phyloP scores from a whole-genome alignment of 2,113 vertebrate species.

The Scophthalmus maximus region DNA sequence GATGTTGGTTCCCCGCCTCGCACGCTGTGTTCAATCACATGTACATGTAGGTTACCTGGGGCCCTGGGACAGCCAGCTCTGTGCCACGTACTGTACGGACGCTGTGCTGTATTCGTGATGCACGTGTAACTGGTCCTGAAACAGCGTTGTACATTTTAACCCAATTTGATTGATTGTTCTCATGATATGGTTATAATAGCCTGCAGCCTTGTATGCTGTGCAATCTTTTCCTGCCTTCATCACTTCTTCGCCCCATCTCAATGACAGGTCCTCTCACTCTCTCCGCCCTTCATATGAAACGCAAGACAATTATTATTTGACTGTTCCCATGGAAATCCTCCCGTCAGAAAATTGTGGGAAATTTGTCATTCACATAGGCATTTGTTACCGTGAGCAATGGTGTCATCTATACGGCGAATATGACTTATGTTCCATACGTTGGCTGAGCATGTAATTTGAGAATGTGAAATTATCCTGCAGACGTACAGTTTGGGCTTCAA shows the following conservation, averaged over 20 bases:
- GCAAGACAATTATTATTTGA: conserved; percentile 31
- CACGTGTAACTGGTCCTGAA: conserved; percentile 57
- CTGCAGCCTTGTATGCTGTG: conserved; percentile 32
- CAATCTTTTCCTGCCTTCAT: conserved; percentile 47
- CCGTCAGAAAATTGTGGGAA: conserved; percentile 34
- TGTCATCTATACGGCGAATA: conserved; percentile 2
- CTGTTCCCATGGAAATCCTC: conserved; percentile 43
- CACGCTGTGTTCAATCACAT: conserved; percentile 17
- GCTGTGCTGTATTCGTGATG: conserved; percentile 31
- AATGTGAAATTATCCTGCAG: conserved; percentile 23
- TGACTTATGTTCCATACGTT: conserved; percentile 24
- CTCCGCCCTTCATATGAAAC: conserved; percentile 36
- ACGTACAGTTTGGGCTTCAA: conserved; percentile 4
- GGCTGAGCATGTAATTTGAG: conserved; percentile 11
- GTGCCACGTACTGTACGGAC: conserved; percentile 21
- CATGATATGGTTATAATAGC: conserved; percentile 70
- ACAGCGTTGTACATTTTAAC: conserved; percentile 62
- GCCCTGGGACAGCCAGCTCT: conserved; percentile 4
- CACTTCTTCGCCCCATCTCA: conserved; percentile 37
- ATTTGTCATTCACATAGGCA: conserved; percentile 30
- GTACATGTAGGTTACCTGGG: conserved; percentile 13
- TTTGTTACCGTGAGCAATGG: conserved; percentile 44
- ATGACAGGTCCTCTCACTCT: conserved; percentile 48
- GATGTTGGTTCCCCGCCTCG: neutral
- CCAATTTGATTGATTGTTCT: conserved; percentile 68